phyloP scores from a whole-genome alignment of 2,797 vertebrate genomes.

The Natrix natrix region DNA sequence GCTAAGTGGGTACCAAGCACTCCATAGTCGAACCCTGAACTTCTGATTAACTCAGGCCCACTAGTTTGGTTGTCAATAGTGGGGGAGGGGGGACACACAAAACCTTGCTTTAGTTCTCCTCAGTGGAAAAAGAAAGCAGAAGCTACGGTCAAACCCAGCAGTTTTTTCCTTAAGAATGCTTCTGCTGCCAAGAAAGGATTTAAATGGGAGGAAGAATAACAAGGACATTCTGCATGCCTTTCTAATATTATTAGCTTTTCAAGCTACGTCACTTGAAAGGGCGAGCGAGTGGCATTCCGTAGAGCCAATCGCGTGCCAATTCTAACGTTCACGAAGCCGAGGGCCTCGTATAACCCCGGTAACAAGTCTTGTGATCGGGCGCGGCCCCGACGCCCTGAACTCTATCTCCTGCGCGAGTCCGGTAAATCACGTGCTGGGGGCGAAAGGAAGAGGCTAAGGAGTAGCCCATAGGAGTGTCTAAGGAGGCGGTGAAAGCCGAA shows the following conservation, averaged over 20 bases:
- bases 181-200: background rate
- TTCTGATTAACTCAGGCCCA: background rate
- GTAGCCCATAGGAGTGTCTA: background rate
- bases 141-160: background rate
- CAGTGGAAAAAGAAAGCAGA: background rate
- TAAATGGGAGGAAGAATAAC: background rate
- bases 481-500: background rate
- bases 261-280: background rate
- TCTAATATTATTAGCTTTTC: background rate
- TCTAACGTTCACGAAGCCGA: background rate
- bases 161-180: background rate
- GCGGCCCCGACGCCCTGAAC: background rate
- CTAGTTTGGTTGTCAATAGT: background rate
- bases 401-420: background rate
- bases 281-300: background rate
- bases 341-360: background rate
- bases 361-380: conserved; percentile 35
- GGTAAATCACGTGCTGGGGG: conserved; percentile 13
- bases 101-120: too few species aligned
- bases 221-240: background rate
- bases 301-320: conserved; percentile 15
- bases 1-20: background rate
- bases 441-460: background rate
- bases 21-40: background rate
- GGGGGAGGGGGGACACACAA: background rate